Evolutionary conservation across 1,140 invertebrate species (phyloP).

Genomic region (Trachymyrmex septentrionalis): DNA sequence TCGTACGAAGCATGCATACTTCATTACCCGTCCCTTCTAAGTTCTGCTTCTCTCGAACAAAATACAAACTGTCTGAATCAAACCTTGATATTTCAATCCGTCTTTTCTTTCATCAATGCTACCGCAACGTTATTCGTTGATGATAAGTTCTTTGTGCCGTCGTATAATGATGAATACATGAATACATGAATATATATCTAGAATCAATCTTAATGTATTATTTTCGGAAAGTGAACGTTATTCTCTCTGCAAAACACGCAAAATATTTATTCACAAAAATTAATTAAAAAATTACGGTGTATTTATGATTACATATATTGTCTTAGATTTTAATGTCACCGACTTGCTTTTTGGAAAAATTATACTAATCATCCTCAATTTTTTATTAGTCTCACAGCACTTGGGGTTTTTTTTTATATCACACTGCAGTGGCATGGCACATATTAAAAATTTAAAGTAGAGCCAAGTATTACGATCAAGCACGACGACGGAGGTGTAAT

Average conservation of each 20-base stretch:
- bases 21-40: slow-evolving; percentile 75
- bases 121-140: slow-evolving; percentile 34
- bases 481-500: slow-evolving; percentile 24
- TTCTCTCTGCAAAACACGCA: neutral
- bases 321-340: slow-evolving; percentile 13
- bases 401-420: slow-evolving; percentile 21
- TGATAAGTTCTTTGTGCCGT: slow-evolving; percentile 11
- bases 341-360: neutral
- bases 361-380: neutral
- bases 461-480: slow-evolving; percentile 5
- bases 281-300: neutral
- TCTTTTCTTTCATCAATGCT: slow-evolving; percentile 7
- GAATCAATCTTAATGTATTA: neutral
- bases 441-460: slow-evolving; percentile 43
- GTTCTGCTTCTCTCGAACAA: slow-evolving; percentile 47
- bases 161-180: neutral
- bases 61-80: slow-evolving; percentile 58
- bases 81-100: slow-evolving; percentile 49
- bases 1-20: slow-evolving; percentile 80
- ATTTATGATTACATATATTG: neutral
- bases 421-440: neutral
- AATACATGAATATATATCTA: neutral
- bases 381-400: neutral
- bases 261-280: neutral
- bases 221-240: neutral